Conservation (phyloP, 2,888 invertebrate genomes). For the Dimorphilus gyrociliatus region DNA sequence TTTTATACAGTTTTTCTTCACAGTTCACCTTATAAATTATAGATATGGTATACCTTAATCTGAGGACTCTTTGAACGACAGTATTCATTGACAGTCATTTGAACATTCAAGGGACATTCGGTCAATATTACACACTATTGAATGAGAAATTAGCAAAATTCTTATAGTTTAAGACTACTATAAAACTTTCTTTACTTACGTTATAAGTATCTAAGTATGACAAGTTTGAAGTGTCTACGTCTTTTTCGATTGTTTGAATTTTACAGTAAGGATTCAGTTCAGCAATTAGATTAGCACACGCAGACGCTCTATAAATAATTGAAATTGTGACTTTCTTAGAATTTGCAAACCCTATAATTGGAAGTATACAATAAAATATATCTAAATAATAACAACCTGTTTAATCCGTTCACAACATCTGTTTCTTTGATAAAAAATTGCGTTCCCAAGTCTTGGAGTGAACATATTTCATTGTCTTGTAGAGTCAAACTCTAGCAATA, state of each 20-base stretch:
- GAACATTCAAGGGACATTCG: slow-evolving; percentile 19
- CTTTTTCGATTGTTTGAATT: too few relatives aligned
- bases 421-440: slow-evolving; percentile 32
- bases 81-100: slow-evolving; percentile 23
- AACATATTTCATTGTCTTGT: slow-evolving; percentile 21
- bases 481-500: slow-evolving; percentile 26
- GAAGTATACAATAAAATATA: too few relatives aligned
- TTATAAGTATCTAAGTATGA: not conserved
- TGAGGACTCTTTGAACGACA: slow-evolving; percentile 21
- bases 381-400: too few relatives aligned
- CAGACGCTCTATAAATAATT: slow-evolving; percentile 23
- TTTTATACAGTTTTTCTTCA: not conserved
- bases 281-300: slow-evolving; percentile 18
- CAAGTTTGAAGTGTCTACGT: too few relatives aligned
- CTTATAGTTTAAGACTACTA: too few relatives aligned
- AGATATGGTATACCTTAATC: slow-evolving; percentile 20
- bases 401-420: slow-evolving; percentile 20
- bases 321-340: too few relatives aligned
- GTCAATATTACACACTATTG: slow-evolving; percentile 34
- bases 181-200: not conserved
- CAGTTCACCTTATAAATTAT: not conserved
- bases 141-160: slow-evolving; percentile 3
- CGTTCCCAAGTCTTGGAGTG: slow-evolving; percentile 22
- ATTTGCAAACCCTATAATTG: too few relatives aligned
- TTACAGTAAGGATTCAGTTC: slow-evolving; percentile 36